phyloP scores from a whole-genome alignment of 2,797 vertebrate species.

The Anomalospiza imberbis region DNA sequence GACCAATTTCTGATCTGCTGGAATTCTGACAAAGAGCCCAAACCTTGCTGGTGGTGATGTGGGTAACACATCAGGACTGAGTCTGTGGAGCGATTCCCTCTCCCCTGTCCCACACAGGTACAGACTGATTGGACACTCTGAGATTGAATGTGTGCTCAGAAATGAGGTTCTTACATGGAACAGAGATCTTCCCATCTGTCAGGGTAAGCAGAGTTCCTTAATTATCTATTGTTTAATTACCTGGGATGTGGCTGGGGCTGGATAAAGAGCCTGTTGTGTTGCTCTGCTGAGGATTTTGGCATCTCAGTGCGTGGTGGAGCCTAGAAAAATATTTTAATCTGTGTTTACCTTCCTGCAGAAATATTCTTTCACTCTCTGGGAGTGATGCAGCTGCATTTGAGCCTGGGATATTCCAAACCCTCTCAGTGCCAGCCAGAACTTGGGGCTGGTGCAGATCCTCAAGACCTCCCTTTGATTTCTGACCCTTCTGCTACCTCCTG shows the following conservation, averaged over 20 bases:
- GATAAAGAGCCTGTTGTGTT: accelerated
- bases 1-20: background rate
- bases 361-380: background rate
- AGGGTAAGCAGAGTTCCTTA: background rate
- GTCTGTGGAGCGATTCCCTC: background rate
- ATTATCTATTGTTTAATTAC: background rate
- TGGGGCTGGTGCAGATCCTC: background rate
- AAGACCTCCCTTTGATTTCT: background rate
- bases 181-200: background rate
- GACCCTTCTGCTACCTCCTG: background rate
- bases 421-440: accelerated
- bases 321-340: background rate
- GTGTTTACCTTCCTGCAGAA: background rate
- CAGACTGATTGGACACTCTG: background rate
- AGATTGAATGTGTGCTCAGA: background rate
- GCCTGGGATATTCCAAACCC: background rate
- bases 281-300: background rate
- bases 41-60: background rate
- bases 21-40: background rate
- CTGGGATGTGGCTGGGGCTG: background rate
- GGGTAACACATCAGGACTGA: background rate
- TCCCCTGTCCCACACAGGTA: background rate
- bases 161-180: background rate
- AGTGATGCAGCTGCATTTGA: background rate
- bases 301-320: accelerated